Percentiles rank a stretch among this genome's conserved stretches.
These are phyloP conservation scores for Nycticryphes semicollaris DNA, from an alignment of 2,113 vertebrate species.

Conservation along the genomic window DNA sequence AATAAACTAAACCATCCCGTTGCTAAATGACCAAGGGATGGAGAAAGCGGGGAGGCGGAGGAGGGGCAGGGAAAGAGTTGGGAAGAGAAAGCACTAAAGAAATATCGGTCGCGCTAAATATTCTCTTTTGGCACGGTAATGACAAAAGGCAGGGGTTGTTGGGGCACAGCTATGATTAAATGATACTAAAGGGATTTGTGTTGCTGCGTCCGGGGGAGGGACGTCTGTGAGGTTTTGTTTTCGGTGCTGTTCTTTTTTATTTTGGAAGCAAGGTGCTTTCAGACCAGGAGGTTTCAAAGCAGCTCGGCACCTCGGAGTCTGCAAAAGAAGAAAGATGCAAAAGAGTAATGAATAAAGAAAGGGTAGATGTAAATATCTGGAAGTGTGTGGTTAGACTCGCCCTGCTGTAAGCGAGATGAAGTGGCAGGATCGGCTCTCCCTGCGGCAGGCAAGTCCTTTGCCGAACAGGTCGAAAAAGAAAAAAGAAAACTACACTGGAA, in stretches of 20 bases:
- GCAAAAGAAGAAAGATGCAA: neutral
- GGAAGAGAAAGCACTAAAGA: neutral
- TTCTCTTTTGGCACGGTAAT: neutral
- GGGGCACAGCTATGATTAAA: neutral
- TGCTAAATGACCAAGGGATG: neutral
- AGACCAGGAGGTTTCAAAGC: neutral
- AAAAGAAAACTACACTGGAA: neutral
- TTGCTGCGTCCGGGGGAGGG: neutral
- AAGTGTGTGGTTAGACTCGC: neutral
- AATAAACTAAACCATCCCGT: neutral
- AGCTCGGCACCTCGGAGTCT: neutral
- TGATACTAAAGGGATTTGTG: neutral
- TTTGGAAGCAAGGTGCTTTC: conserved; percentile 13
- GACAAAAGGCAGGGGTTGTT: neutral
- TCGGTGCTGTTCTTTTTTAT: neutral
- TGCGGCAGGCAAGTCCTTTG: neutral
- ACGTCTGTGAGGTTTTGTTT: neutral
- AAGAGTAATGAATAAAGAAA: neutral
- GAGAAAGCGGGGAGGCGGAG: neutral
- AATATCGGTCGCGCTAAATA: neutral
- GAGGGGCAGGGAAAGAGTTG: neutral
- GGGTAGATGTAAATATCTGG: neutral
- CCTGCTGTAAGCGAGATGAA: neutral
- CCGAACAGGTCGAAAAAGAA: neutral
- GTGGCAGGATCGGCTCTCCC: neutral